Evolutionary conservation across 1,140 invertebrate species (phyloP).

Genomic region (Chironomus tepperi): DNA sequence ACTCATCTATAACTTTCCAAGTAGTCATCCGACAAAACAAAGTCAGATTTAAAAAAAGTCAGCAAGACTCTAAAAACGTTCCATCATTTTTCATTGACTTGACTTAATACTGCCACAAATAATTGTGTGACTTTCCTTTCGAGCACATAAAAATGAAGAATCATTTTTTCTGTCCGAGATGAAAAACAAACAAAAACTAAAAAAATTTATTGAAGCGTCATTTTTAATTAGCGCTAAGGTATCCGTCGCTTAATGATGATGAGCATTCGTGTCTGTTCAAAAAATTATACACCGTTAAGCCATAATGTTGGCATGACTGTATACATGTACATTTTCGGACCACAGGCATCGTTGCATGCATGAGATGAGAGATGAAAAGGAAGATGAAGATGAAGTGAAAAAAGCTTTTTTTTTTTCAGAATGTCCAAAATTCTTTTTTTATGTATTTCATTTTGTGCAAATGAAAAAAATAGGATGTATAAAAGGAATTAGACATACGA

Average conservation of each 20-base stretch:
- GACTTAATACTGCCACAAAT: no score
- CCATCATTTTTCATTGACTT: no score
- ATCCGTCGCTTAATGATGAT: conserved; percentile 7
- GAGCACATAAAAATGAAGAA: no score
- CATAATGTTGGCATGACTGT: neutral
- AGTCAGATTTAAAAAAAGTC: no score
- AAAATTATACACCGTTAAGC: neutral
- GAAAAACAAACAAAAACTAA: neutral
- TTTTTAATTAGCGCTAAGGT: conserved; percentile 8
- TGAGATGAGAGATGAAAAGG: neutral
- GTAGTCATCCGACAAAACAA: no score
- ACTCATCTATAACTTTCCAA: no score
- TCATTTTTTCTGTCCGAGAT: no score
- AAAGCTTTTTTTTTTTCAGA: neutral
- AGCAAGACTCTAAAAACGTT: no score
- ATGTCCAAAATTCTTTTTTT: neutral
- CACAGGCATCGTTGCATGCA: neutral
- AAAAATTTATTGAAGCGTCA: neutral
- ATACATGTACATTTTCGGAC: neutral
- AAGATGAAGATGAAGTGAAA: no score
- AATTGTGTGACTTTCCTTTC: no score
- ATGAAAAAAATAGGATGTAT: neutral
- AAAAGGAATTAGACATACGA: neutral
- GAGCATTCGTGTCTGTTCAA: conserved; percentile 2
- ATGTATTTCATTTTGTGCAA: neutral